These are phyloP conservation scores for Thripadectes ignobilis DNA, from an alignment of 2,797 vertebrate genomes.

Conservation along the genomic window DNA sequence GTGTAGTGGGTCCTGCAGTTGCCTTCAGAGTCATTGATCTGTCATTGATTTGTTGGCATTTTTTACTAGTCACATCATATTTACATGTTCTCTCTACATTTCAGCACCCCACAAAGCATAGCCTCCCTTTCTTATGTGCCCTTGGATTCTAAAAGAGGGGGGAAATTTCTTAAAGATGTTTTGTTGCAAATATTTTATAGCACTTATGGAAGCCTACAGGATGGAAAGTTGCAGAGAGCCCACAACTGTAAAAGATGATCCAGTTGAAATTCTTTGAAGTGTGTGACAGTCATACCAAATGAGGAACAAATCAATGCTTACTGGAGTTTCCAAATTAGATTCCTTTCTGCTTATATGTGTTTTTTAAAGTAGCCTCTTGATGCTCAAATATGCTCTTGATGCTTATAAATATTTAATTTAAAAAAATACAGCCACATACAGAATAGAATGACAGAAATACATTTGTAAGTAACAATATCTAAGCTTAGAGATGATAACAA, in stretches of 20 bases:
- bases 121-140: neutral
- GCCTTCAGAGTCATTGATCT: neutral
- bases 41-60: neutral
- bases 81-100: neutral
- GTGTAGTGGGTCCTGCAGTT: neutral
- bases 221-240: neutral
- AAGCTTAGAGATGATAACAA: neutral
- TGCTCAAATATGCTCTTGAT: no score
- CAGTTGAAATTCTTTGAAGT: neutral
- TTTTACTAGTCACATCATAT: neutral
- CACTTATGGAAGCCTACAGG: rapidly evolving
- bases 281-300: neutral
- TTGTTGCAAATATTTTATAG: neutral
- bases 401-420: neutral
- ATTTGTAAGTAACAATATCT: neutral
- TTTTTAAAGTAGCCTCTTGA: neutral
- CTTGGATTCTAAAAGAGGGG: neutral
- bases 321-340: neutral
- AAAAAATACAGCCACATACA: neutral
- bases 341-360: neutral
- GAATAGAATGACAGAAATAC: neutral
- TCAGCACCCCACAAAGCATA: neutral
- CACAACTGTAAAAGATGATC: neutral
- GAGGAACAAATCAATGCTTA: neutral
- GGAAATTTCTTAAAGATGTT: neutral